Evolutionary conservation across 37 sponge, comb jelly and placozoan genomes (phyloP), one percentile per base, ranked within the genome.

Genomic region (Haliclona indistincta): DNA sequence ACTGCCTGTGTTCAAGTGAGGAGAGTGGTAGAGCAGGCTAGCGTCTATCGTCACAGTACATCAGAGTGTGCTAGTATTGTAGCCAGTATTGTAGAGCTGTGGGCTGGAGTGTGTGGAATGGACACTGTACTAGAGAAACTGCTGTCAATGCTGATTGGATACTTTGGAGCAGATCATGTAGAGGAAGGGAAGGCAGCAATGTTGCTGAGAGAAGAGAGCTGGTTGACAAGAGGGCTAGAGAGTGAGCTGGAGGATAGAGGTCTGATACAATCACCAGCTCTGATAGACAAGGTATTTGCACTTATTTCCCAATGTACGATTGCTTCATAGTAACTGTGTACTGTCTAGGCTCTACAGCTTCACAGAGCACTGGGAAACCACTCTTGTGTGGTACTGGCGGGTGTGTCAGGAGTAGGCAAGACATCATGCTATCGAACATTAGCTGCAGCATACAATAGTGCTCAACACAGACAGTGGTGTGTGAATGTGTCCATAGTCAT

Each of bases 221-320:
- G 38, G 40, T n/a, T 34, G 68, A 85, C 15, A 10, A 22, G n/a
- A 17, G 91, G 88, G 22, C 33, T 90, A n/a, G 63, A 77, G 62
- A 56, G 4, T 20, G 68, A 85, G 54, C 40, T 90, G 43, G 44
- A 43, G 11, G 88, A 85, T 15, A 10, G 74, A 39, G 82, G 85
- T 38, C 63, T 90, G 1, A 82, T 81, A 56, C 37, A 49, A 34
- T 43, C 53, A 2, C 78, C 82, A 54, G 26, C 49, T 28, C 33
- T 90, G 55, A 39, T 81, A 28, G 73, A 90, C 6, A 90, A 90
- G 83, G 91, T 85, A 49, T 26, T 56, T 55, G 63, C 37, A 22
- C 37, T 28, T 54, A 39, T 3, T 60, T 38, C 22, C 43, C 29
- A 5, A 65, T 77, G 55, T 43, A 42, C 67, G 10, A 15, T 58